phyloP scores from a whole-genome alignment of 92 coral and sea anemone species.

The Palythoa heliodiscus region DNA sequence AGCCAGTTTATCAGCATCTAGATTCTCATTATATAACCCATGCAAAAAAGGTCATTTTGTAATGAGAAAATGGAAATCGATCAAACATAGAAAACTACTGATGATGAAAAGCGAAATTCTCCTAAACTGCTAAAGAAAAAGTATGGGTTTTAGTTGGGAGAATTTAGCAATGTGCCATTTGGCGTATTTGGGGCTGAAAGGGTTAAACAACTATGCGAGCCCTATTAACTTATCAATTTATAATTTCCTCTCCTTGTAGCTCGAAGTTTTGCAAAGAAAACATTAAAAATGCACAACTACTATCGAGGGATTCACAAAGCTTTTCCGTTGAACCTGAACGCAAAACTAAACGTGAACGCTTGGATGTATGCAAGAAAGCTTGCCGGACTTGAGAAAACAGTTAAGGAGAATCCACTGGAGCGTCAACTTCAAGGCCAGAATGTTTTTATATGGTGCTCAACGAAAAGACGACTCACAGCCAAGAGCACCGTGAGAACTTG shows the following conservation, averaged over 20 bases:
- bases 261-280: conserved; percentile 47
- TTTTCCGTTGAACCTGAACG: conserved; percentile 28
- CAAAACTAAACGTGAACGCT: conserved; percentile 38
- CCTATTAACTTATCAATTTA: background rate
- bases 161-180: no score
- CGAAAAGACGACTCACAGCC: conserved; percentile 8
- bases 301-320: conserved; percentile 47
- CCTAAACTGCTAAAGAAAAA: no score
- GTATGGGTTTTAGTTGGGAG: no score
- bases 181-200: no score
- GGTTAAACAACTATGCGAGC: background rate
- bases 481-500: conserved; percentile 20
- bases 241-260: background rate
- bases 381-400: conserved; percentile 1
- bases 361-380: conserved; percentile 37
- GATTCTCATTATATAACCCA: no score
- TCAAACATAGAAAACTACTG: no score
- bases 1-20: no score
- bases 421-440: conserved; percentile 32
- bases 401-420: conserved; percentile 8
- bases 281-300: conserved; percentile 42
- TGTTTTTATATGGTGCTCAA: conserved; percentile 25
- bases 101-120: no score
- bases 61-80: no score
- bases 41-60: no score